phyloP scores from a whole-genome alignment of 2,797 vertebrate genomes.

The Galagoides demidoff region DNA sequence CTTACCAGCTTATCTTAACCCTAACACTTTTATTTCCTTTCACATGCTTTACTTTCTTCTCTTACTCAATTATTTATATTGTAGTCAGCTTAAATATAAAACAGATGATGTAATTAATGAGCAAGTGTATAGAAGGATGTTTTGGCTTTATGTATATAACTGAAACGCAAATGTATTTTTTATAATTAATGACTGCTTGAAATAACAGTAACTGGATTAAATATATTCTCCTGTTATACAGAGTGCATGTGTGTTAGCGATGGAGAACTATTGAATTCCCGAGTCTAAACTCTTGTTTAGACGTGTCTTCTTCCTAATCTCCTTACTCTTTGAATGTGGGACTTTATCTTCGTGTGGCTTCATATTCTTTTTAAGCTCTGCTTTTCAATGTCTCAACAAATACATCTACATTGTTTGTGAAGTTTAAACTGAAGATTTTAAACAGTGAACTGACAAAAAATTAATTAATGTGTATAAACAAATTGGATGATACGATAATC shows the following conservation, averaged over 20 bases:
- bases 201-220: neutral
- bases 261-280: neutral
- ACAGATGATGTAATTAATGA: neutral
- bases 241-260: accelerated
- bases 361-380: neutral
- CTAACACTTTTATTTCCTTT: neutral
- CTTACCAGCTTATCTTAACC: neutral
- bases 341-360: neutral
- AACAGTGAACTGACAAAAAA: neutral
- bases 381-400: neutral
- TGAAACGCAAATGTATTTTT: neutral
- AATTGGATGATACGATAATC: neutral
- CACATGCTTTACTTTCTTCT: neutral
- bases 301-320: neutral
- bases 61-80: neutral
- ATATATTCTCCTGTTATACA: neutral
- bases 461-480: neutral
- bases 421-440: neutral
- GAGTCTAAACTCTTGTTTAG: neutral
- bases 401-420: neutral
- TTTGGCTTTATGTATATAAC: neutral
- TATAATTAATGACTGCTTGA: neutral
- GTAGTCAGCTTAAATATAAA: conserved; percentile 16
- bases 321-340: neutral
- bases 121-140: neutral